phyloP scores from a whole-genome alignment of 2,113 vertebrate species.

The Astatotilapia flaviijosephi region DNA sequence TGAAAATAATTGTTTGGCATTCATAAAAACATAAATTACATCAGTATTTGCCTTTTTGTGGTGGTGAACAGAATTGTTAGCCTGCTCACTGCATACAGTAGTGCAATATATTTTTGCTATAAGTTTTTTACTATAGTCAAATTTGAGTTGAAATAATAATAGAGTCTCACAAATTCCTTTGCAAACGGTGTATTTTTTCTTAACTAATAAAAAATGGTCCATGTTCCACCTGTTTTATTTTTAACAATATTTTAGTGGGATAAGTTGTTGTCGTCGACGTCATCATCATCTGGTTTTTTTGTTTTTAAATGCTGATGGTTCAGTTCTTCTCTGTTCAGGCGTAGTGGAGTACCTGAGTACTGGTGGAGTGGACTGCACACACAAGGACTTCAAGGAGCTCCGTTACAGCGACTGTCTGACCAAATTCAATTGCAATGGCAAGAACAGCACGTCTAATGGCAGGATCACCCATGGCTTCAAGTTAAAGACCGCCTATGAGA shows the following conservation, averaged over 20 bases:
- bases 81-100: background rate
- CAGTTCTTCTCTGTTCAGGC: slow-evolving; percentile 64
- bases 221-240: background rate
- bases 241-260: background rate
- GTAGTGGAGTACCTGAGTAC: slow-evolving; percentile 97
- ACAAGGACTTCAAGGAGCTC: slow-evolving; percentile 98
- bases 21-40: background rate
- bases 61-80: background rate
- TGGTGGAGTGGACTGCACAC: slow-evolving; percentile 95
- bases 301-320: background rate
- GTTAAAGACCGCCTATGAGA: slow-evolving; percentile 96
- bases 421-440: slow-evolving; percentile 97
- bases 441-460: slow-evolving; percentile 88
- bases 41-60: background rate
- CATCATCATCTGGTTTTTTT: background rate
- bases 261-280: accelerated
- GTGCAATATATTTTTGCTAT: background rate
- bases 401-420: slow-evolving; percentile 95
- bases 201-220: background rate
- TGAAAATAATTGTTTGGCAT: background rate
- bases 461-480: slow-evolving; percentile 97
- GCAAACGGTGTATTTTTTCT: background rate
- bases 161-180: background rate
- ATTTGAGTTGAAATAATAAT: background rate
- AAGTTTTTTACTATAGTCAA: background rate